Conservation (phyloP, 2,888 invertebrate species). For the Lucinisca nassula region DNA sequence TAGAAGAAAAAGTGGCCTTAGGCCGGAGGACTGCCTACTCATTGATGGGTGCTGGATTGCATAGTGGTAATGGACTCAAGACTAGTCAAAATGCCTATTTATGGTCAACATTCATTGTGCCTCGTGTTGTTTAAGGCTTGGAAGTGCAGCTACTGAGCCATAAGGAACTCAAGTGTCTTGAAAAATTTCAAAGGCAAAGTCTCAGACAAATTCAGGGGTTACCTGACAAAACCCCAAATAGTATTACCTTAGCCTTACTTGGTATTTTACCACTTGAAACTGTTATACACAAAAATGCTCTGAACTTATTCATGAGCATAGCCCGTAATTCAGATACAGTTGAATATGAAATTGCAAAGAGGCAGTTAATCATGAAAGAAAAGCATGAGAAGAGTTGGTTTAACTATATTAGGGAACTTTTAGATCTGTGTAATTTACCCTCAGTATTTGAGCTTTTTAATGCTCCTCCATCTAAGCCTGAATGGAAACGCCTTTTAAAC, state of each 20-base stretch:
- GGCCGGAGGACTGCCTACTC: constrained; percentile 3
- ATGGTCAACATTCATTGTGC: constrained; percentile 17
- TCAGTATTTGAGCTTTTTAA: neutral
- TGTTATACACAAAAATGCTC: constrained; percentile 15
- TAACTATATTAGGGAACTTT: neutral
- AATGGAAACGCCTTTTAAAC: no score
- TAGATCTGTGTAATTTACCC: neutral
- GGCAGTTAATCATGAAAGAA: no score
- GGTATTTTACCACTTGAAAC: neutral
- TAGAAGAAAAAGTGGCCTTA: neutral
- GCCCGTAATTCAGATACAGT: neutral
- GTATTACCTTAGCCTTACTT: no score
- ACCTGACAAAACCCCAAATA: constrained; percentile 22
- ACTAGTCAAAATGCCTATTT: neutral
- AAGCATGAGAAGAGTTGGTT: neutral
- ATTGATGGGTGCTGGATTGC: neutral
- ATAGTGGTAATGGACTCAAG: neutral
- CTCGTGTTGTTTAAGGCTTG: constrained; percentile 1
- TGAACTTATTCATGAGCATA: neutral
- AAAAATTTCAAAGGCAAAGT: neutral
- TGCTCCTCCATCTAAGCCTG: neutral
- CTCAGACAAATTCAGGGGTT: constrained; percentile 7
- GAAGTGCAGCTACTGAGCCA: neutral
- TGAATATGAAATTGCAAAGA: constrained; percentile 1
- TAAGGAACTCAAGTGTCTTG: neutral